Evolutionary conservation across 2,113 vertebrate genomes (phyloP).

Genomic region (Diadophis punctatus): DNA sequence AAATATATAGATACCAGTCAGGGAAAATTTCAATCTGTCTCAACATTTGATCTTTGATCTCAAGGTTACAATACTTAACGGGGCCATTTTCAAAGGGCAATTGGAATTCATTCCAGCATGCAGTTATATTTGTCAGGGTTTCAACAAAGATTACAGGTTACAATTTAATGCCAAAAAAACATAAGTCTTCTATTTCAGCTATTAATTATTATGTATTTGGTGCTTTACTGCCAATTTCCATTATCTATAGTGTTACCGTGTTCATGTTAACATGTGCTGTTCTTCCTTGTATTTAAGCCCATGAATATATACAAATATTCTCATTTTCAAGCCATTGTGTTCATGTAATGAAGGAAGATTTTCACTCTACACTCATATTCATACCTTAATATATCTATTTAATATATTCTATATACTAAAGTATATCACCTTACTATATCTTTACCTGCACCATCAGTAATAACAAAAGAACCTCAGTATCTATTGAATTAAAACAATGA

Average conservation of each 20-base stretch:
- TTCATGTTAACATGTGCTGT: neutral
- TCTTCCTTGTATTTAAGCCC: neutral
- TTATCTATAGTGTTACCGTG: neutral
- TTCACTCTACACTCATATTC: neutral
- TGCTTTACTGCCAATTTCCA: neutral
- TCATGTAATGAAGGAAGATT: neutral
- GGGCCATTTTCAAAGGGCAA: slow-evolving; percentile 20
- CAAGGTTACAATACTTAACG: slow-evolving; percentile 14
- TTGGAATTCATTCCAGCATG: slow-evolving; percentile 15
- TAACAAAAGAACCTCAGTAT: neutral
- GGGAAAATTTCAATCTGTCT: slow-evolving; percentile 24
- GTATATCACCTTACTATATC: neutral
- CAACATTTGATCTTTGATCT: slow-evolving; percentile 20
- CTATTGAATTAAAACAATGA: neutral
- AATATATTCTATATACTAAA: neutral
- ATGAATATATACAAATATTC: neutral
- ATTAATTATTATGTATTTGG: slow-evolving; percentile 4
- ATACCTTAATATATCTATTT: neutral
- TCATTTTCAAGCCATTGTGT: neutral
- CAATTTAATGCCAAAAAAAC: slow-evolving; percentile 6
- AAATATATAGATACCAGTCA: slow-evolving; percentile 5
- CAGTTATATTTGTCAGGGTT: slow-evolving; percentile 12
- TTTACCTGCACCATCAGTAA: neutral
- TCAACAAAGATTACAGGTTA: slow-evolving; percentile 13
- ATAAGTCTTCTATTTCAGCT: neutral